These are phyloP conservation scores for Eretmochelys imbricata DNA, from an alignment of 2,113 vertebrate species.

Conservation along the genomic window DNA sequence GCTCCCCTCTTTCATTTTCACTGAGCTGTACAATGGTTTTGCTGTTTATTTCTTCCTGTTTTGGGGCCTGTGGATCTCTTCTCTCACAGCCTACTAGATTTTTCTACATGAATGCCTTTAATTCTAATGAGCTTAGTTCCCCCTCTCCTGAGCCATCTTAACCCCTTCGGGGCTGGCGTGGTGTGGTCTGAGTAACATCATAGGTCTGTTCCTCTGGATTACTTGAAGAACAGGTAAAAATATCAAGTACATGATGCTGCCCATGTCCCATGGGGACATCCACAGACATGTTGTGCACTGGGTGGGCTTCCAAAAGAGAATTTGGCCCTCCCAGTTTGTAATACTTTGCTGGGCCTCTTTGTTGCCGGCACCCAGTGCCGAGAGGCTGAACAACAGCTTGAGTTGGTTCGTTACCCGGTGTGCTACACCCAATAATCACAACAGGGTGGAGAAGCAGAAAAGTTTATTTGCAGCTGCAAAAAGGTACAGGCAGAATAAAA, in stretches of 20 bases:
- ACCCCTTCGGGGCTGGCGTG: too few relatives aligned
- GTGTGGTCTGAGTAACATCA: too few relatives aligned
- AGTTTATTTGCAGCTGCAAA: too few relatives aligned
- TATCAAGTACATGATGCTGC: neutral
- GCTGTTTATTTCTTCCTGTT: constrained; percentile 25
- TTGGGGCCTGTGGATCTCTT: constrained; percentile 19
- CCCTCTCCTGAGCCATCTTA: neutral
- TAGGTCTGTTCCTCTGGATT: fast-evolving
- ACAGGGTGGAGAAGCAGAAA: too few relatives aligned
- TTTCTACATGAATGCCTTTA: constrained; percentile 59
- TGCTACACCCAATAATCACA: too few relatives aligned
- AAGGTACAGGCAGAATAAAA: too few relatives aligned
- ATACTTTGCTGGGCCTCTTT: neutral
- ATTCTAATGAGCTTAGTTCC: constrained; percentile 19
- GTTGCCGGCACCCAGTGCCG: too few relatives aligned
- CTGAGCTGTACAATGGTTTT: neutral
- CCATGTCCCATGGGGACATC: neutral
- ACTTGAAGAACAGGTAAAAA: neutral
- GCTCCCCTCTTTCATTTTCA: neutral
- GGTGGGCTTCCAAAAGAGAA: neutral
- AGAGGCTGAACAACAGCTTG: too few relatives aligned
- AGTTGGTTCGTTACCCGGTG: too few relatives aligned
- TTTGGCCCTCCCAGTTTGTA: neutral
- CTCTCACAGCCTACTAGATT: constrained; percentile 32
- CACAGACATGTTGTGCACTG: neutral